These are phyloP conservation scores for Eremophila alpestris DNA, from an alignment of 2,797 vertebrate species.

Conservation along the genomic window DNA sequence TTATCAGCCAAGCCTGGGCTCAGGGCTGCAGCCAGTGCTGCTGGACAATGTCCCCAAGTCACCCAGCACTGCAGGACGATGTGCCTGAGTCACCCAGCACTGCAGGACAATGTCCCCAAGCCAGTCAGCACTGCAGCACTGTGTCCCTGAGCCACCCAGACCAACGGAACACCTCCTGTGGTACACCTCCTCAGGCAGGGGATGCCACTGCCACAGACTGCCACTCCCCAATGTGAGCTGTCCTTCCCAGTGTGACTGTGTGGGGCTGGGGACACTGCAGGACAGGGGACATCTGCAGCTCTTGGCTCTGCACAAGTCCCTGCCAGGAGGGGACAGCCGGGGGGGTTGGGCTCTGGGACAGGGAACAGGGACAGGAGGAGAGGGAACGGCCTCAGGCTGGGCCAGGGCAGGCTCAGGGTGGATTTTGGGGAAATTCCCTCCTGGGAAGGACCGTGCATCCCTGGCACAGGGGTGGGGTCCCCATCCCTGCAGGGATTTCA, in stretches of 20 bases:
- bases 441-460: background rate
- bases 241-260: background rate
- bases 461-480: background rate
- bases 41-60: background rate
- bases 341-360: accelerated
- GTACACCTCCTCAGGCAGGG: background rate
- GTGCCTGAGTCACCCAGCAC: background rate
- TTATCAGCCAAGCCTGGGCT: background rate
- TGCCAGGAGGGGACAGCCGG: accelerated
- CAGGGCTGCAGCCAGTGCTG: background rate
- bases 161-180: background rate
- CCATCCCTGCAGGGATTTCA: accelerated
- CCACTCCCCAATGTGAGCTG: accelerated
- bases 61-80: background rate
- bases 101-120: background rate
- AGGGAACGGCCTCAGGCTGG: background rate
- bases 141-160: background rate
- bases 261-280: background rate
- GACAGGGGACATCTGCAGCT: background rate
- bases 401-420: background rate
- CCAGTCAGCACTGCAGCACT: too few species aligned
- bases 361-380: background rate
- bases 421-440: accelerated
- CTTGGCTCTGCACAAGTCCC: background rate
- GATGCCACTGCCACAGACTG: accelerated